phyloP scores from a whole-genome alignment of 1,140 invertebrate genomes.

The Yoshiicerus persimilis region DNA sequence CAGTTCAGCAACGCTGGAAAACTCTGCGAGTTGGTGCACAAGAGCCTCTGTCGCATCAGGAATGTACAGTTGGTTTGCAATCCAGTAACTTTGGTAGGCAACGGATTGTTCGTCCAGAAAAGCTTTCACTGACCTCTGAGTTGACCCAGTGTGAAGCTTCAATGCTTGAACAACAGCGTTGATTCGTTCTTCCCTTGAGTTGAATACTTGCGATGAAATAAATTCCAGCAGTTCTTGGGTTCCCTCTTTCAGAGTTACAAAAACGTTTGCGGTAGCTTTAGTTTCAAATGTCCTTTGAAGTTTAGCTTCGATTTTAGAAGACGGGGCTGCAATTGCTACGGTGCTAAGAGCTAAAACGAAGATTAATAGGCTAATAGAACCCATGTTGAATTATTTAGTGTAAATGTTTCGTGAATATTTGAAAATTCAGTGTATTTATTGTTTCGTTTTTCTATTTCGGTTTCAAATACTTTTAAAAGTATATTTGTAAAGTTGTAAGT shows the following conservation, averaged over 20 bases:
- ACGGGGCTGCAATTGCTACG: too few species aligned
- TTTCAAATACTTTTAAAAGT: too few species aligned
- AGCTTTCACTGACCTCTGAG: neutral
- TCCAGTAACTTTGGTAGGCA: constrained; percentile 10
- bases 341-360: too few species aligned
- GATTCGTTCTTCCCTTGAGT: neutral
- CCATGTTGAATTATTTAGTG: too few species aligned
- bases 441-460: too few species aligned
- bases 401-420: too few species aligned
- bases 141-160: neutral
- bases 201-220: too few species aligned
- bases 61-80: constrained; percentile 28
- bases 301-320: neutral
- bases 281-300: neutral
- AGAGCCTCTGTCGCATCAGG: neutral
- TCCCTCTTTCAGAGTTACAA: too few species aligned
- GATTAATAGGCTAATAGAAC: too few species aligned
- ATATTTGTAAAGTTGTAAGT: too few species aligned
- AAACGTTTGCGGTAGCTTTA: neutral
- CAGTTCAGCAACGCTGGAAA: neutral
- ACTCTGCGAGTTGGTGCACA: neutral
- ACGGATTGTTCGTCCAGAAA: neutral
- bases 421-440: too few species aligned
- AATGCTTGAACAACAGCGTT: neutral
- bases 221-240: too few species aligned